phyloP scores from a whole-genome alignment of 2,797 vertebrate genomes.

The Helarctos malayanus region DNA sequence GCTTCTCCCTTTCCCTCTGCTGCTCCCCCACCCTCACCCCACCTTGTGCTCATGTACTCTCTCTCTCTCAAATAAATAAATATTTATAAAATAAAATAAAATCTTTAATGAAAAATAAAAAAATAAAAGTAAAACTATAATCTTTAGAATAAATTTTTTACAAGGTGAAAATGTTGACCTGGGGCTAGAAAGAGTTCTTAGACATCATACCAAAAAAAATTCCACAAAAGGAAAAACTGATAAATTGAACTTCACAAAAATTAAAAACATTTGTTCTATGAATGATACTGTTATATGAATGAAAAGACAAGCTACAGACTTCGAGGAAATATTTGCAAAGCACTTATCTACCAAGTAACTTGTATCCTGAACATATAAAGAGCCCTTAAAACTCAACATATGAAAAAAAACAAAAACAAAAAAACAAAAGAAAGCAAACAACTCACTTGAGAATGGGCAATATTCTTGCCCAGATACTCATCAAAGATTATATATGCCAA shows the following conservation, averaged over 20 bases:
- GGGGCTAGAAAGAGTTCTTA: neutral
- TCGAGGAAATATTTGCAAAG: conserved; percentile 59
- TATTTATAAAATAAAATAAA: neutral
- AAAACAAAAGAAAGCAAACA: neutral
- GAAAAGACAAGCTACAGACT: neutral
- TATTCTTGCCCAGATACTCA: neutral
- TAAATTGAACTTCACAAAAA: conserved; percentile 15
- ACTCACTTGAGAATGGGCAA: neutral
- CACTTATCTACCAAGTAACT: neutral
- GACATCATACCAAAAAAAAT: conserved; percentile 54
- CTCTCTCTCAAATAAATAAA: neutral
- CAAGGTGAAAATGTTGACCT: neutral
- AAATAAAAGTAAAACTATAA: neutral
- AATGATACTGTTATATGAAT: neutral
- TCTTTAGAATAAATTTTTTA: neutral
- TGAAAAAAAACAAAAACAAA: neutral
- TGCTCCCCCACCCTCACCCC: neutral
- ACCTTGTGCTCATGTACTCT: neutral
- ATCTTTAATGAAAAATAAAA: neutral
- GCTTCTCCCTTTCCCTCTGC: neutral
- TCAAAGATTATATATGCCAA: neutral
- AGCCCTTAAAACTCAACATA: conserved; percentile 27
- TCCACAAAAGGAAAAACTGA: neutral
- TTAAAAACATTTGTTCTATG: neutral
- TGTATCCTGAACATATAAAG: neutral